Percentiles rank a stretch among this genome's conserved stretches.
phyloP scores from a whole-genome alignment of 2,113 vertebrate species.

The Ammospiza nelsoni region DNA sequence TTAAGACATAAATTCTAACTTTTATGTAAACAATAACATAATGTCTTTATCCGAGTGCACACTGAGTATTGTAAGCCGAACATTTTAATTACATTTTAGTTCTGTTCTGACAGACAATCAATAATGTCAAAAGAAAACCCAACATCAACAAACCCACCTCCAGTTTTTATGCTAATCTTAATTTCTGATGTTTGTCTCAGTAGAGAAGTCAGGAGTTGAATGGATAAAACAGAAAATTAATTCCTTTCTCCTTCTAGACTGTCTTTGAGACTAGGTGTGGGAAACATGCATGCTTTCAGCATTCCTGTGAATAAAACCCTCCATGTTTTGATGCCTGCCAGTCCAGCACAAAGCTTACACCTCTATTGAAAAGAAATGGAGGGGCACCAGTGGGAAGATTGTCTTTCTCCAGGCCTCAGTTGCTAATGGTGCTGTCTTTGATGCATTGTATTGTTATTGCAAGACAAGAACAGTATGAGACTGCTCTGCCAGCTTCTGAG shows the following conservation, averaged over 20 bases:
- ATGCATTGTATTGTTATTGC: not conserved
- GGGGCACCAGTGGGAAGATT: not conserved
- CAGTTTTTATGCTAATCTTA: not conserved
- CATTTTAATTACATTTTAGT: not conserved
- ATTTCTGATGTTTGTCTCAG: not conserved
- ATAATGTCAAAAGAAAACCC: not conserved
- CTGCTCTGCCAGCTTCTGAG: not conserved
- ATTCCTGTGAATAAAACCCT: not conserved
- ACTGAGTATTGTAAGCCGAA: not conserved
- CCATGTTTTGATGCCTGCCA: not conserved
- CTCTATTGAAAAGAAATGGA: not conserved
- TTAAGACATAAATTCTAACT: not conserved
- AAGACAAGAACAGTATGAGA: slow-evolving; percentile 1
- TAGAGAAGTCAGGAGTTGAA: not conserved
- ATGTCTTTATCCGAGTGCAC: not conserved
- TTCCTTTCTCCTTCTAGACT: not conserved
- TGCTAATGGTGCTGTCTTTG: not conserved
- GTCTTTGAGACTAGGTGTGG: not conserved
- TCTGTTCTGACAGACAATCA: not conserved
- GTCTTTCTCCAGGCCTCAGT: not conserved
- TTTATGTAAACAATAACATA: not conserved
- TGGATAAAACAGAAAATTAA: slow-evolving; percentile 2
- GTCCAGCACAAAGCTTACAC: not conserved
- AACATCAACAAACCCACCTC: not conserved
- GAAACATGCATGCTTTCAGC: not conserved